phyloP scores from a whole-genome alignment of 1,140 invertebrate species.

The Steinernema khuongi region DNA sequence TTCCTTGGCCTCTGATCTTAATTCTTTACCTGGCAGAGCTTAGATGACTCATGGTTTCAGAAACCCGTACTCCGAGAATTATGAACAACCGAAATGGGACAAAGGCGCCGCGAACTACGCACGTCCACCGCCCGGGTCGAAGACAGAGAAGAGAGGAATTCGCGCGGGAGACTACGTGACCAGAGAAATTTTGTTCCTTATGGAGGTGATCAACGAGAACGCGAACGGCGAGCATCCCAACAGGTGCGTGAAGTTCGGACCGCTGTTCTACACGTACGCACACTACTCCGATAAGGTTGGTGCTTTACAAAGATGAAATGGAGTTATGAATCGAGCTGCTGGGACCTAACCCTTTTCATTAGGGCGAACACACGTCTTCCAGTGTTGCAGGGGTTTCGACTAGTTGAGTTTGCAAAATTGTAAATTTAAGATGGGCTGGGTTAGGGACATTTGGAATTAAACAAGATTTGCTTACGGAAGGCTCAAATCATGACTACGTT shows the following conservation, averaged over 20 bases:
- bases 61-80: conserved; percentile 40
- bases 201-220: conserved; percentile 77
- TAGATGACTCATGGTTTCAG: no score
- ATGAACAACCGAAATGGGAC: conserved; percentile 31
- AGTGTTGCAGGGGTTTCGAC: no score
- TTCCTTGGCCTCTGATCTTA: no score
- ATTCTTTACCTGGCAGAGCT: no score
- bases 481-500: no score
- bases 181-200: conserved; percentile 81
- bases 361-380: no score
- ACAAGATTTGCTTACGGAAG: no score
- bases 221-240: conserved; percentile 70
- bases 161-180: conserved; percentile 70
- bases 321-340: conserved; percentile 24
- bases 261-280: conserved; percentile 38
- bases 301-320: conserved; percentile 15
- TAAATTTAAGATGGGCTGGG: no score
- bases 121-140: conserved; percentile 78
- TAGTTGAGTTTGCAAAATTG: no score
- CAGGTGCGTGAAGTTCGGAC: conserved; percentile 63
- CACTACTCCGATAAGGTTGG: conserved; percentile 35
- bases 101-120: conserved; percentile 66
- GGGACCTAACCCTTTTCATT: conserved; percentile 22
- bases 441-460: no score
- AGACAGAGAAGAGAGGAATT: conserved; percentile 76